Conservation (phyloP, 2,888 invertebrate species). For the Callinectes sapidus region DNA sequence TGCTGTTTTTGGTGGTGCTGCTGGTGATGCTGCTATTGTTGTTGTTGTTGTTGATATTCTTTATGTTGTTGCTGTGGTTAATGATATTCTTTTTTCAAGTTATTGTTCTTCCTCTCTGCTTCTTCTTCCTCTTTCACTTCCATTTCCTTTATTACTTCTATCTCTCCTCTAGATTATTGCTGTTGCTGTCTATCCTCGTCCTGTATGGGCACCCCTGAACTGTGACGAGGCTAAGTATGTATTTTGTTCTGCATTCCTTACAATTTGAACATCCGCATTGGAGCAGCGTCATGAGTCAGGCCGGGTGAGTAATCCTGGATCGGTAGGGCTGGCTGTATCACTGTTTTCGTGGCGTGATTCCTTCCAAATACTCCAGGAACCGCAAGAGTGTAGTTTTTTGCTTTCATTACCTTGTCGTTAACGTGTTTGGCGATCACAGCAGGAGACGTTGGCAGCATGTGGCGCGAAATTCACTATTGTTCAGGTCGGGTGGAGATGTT, state of each 20-base stretch:
- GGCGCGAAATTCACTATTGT: neutral
- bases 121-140: neutral
- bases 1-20: neutral
- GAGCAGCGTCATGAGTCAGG: neutral
- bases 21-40: neutral
- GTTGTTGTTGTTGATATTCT: neutral
- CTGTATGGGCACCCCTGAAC: neutral
- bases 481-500: neutral
- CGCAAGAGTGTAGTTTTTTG: neutral
- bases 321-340: neutral
- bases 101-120: neutral
- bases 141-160: neutral
- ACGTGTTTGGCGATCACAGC: neutral
- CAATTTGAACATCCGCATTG: neutral
- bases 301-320: neutral
- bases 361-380: neutral
- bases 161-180: neutral
- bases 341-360: neutral
- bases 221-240: neutral
- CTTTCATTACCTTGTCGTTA: slow-evolving; percentile 2
- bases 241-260: neutral
- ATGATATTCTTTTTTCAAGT: too few relatives aligned
- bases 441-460: neutral
- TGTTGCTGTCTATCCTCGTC: neutral
- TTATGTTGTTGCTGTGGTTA: too few relatives aligned